Base-by-base conservation (phyloP, 2,797 vertebrate genomes). In the Halcyon smyrnensis region DNA sequence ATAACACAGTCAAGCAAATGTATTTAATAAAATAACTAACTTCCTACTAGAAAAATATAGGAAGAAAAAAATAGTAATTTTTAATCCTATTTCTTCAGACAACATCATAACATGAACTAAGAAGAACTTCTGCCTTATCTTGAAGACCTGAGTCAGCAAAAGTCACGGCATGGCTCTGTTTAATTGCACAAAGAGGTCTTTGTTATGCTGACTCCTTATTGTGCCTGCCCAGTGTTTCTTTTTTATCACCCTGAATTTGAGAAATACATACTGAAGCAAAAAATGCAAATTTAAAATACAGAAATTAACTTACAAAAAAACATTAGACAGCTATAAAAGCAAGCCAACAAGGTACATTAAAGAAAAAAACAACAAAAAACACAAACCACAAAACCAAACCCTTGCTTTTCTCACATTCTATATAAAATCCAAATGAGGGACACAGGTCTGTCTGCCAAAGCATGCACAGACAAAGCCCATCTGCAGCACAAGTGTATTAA, bases 391-490 rank as follows among this genome's bases (percentile, higher is more conserved):
- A 53, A 71, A 23, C 12, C 13, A 28, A 48, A 2, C 9, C 7
- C 75, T 74, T 71, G 48, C 30, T 93, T 89, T 80, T 84, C 57
- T 91, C 30, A 65, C 32, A 57, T 48, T 45, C 46, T 64, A 3
- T 23, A 51, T 39, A 84, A 84, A 85, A 91, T 76, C 34, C 25
- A 60, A 87, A 41, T 20, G 43, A 73, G 30, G 57, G 28, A 32
- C 69, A 83, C 65, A 83, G 69, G 60, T 74, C 74, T 75, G 39
- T 62, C 71, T 94, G 87, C 83, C 89, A 93, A 91, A 94, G 37
- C 83, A 80, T 10, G 37, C 34, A 93, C 57, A 89, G 93, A 94
- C 90, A 93, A 67, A 69, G 27, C 59, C 83, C 81, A 92, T 92
- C 85, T 94, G 89, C 67, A 92, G 73, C 3, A 2, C 70, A 84